Conservation (phyloP, 2,888 invertebrate species). For the Trichopoda pennipes region DNA sequence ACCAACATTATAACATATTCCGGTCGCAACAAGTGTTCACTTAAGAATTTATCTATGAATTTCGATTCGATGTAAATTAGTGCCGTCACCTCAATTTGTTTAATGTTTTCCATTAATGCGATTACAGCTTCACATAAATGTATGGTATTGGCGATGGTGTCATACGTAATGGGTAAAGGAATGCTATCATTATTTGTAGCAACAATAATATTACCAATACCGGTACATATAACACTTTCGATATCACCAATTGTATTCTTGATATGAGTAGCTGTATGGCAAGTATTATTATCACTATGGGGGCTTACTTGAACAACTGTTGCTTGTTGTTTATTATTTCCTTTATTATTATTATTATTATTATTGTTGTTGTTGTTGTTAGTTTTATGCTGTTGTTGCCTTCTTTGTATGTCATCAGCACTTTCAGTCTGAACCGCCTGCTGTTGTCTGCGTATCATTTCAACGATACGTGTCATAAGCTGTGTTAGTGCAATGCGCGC, state of each 20-base stretch:
- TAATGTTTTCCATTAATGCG: conserved; percentile 75
- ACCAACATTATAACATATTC: conserved; percentile 74
- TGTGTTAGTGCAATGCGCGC: conserved; percentile 77
- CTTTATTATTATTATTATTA: conserved; percentile 34
- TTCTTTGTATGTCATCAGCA: conserved; percentile 39
- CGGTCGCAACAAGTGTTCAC: conserved; percentile 77
- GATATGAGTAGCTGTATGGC: background rate
- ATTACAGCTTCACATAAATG: conserved; percentile 72
- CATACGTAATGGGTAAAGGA: conserved; percentile 41
- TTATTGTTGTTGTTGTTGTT: conserved; percentile 44
- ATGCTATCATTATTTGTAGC: conserved; percentile 54
- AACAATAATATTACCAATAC: conserved; percentile 49
- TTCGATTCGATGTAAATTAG: conserved; percentile 79
- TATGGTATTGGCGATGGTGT: conserved; percentile 55
- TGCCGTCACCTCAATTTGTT: conserved; percentile 76
- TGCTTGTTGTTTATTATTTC: conserved; percentile 61
- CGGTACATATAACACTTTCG: conserved; percentile 1
- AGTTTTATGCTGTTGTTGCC: conserved; percentile 19
- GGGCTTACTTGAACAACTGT: conserved; percentile 57
- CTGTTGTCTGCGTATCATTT: conserved; percentile 34
- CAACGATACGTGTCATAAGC: conserved; percentile 75
- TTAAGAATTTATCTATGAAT: conserved; percentile 79
- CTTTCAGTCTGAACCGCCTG: conserved; percentile 69
- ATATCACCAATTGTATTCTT: conserved; percentile 22
- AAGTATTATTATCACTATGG: background rate